Evolutionary conservation across 2,888 invertebrate species (phyloP).

Genomic region (Catotricha subobsoleta): DNA sequence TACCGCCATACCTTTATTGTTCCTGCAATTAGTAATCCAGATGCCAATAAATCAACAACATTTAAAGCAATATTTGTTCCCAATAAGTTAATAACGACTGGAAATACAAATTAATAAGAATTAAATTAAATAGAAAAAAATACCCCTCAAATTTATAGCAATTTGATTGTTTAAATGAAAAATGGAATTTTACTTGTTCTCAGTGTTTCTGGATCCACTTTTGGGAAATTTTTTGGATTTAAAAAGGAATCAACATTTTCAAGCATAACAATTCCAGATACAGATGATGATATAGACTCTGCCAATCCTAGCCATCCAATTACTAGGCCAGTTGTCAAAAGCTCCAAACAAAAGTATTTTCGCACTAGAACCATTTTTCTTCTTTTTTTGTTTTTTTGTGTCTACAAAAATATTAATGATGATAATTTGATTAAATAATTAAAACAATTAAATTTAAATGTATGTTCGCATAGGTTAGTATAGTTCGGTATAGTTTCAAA

Average conservation of each 20-base stretch:
- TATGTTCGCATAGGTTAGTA: too few relatives aligned
- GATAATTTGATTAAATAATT: too few relatives aligned
- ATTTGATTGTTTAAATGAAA: background rate
- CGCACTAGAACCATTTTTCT: background rate
- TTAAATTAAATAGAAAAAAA: background rate
- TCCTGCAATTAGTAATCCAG: conserved; percentile 3
- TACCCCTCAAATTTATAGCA: background rate
- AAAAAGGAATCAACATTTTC: background rate
- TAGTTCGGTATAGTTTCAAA: too few relatives aligned
- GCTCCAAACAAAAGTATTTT: conserved; percentile 2
- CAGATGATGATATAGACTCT: conserved; percentile 2
- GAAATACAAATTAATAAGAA: background rate
- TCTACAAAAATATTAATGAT: too few relatives aligned
- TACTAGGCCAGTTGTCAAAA: background rate
- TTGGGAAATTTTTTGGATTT: background rate
- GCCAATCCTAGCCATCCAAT: conserved; percentile 3
- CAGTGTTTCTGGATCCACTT: background rate
- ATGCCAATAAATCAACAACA: conserved; percentile 2
- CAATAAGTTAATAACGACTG: background rate
- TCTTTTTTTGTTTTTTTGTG: too few relatives aligned
- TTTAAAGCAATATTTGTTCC: conserved; percentile 1
- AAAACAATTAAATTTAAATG: too few relatives aligned
- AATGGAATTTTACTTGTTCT: background rate
- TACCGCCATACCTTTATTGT: background rate
- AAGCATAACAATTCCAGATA: background rate